A percentile compares a stretch with the other conserved stretches of the same genome.
Conservation (phyloP, 2,113 vertebrate species). For the Centropus unirufus region DNA sequence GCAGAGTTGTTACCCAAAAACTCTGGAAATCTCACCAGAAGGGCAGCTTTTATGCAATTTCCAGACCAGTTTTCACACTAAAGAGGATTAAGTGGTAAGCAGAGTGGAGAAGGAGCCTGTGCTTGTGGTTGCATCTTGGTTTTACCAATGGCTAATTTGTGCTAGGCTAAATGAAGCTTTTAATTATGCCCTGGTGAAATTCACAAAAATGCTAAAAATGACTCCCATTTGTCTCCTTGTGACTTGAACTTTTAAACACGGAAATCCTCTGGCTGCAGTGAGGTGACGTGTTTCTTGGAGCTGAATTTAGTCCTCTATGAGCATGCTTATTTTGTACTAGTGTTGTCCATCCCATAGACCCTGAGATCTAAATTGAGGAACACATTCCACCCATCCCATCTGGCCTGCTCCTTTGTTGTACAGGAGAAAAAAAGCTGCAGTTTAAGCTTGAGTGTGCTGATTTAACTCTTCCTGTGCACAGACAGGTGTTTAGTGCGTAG, state of each 20-base stretch:
- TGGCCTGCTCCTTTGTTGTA: neutral
- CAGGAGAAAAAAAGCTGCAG: neutral
- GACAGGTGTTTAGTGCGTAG: neutral
- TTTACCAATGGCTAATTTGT: neutral
- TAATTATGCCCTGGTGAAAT: neutral
- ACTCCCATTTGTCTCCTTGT: neutral
- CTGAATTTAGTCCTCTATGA: neutral
- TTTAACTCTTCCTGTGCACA: neutral
- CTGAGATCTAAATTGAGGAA: neutral
- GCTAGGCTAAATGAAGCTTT: neutral
- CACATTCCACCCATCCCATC: constrained; percentile 7
- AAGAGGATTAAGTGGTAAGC: neutral
- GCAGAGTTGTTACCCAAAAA: neutral
- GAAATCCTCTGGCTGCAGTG: neutral
- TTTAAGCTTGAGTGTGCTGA: neutral
- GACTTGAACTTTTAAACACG: constrained; percentile 36
- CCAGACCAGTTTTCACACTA: constrained; percentile 16
- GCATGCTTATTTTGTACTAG: neutral
- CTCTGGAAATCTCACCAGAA: constrained; percentile 31
- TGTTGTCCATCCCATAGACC: neutral
- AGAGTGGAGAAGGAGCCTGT: neutral
- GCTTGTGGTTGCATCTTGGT: neutral
- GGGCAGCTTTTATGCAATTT: neutral
- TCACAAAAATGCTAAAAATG: neutral
- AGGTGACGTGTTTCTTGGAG: constrained; percentile 37